Base-by-base conservation (phyloP, 2,113 vertebrate species). In the Coryphaenoides rupestris region DNA sequence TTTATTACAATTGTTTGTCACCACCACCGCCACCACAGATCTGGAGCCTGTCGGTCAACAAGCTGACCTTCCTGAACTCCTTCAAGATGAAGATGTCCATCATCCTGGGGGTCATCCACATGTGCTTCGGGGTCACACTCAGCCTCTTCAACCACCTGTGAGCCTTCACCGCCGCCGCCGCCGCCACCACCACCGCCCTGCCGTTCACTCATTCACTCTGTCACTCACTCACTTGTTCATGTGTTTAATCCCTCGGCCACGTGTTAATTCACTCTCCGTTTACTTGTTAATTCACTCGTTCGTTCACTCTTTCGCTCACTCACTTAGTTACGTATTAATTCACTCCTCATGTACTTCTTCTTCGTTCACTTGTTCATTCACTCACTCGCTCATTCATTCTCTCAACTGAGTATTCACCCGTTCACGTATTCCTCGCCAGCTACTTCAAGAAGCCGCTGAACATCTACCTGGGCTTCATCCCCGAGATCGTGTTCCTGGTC, bases 41-140 rank as follows among this genome's bases (percentile, higher is more conserved):
- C 55, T 99, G 97, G 97, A 98, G 92, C 74, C 92, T 99, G 49
- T 94, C 97, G 50, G 79, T 77, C 75, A 99, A 99, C 84, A 98
- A 98, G 69, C 85, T 99, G 82, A 95, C 91, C 1, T 99, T 99
- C 89, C 91, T 99, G 69, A 99, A 99, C 82, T 99, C 97, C 0
- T 99, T 97, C 66, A 99, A 99, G 80, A 99, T 99, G 97, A 99
- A 99, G 86, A 99, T 98, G 95, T 99, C 97, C 0, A 87, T 99
- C 21, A 90, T 96, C 72, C 88, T 99, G 52, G 97, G 97, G 22
- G 92, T 99, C 68, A 87, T 94, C 80, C 97, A 99, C 74, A 99
- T 99, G 97, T 63, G 94, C 23, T 99, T 99, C 69, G 97, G 97
- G 45, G 91, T 99, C n/a, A 77, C 82, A 0, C 79, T 99, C 80